These are phyloP conservation scores for Coryphaenoides rupestris DNA, from an alignment of 2,113 vertebrate genomes.

Conservation along the genomic window DNA sequence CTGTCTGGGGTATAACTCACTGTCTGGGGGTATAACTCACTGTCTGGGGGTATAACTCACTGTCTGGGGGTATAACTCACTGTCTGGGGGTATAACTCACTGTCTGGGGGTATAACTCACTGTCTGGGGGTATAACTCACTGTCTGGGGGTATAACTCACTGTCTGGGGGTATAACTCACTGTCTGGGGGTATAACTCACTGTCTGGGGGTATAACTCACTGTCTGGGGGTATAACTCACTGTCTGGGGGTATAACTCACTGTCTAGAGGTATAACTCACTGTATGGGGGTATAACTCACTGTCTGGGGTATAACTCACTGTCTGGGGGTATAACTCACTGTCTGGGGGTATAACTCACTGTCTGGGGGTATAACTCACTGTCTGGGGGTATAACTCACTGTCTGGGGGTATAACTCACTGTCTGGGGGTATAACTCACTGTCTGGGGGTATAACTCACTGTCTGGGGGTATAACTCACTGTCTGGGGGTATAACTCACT, in stretches of 20 bases:
- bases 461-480: constrained; percentile 64
- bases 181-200: constrained; percentile 51
- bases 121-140: constrained; percentile 65
- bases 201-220: constrained; percentile 65
- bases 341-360: constrained; percentile 52
- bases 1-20: constrained; percentile 56
- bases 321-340: constrained; percentile 5
- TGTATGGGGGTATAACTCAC: constrained; percentile 6
- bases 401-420: constrained; percentile 5
- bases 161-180: constrained; percentile 65
- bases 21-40: too few relatives aligned
- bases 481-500: constrained; percentile 53
- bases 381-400: constrained; percentile 57
- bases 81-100: constrained; percentile 46
- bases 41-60: constrained; percentile 11
- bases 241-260: too few relatives aligned
- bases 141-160: constrained; percentile 51
- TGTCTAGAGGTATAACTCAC: constrained; percentile 6
- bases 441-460: constrained; percentile 63
- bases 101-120: constrained; percentile 56
- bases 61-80: constrained; percentile 5
- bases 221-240: constrained; percentile 42
- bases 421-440: constrained; percentile 53
- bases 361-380: constrained; percentile 61
- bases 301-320: constrained; percentile 38